Base-by-base conservation (phyloP, 2,888 invertebrate species). In the Dione vanillae region DNA sequence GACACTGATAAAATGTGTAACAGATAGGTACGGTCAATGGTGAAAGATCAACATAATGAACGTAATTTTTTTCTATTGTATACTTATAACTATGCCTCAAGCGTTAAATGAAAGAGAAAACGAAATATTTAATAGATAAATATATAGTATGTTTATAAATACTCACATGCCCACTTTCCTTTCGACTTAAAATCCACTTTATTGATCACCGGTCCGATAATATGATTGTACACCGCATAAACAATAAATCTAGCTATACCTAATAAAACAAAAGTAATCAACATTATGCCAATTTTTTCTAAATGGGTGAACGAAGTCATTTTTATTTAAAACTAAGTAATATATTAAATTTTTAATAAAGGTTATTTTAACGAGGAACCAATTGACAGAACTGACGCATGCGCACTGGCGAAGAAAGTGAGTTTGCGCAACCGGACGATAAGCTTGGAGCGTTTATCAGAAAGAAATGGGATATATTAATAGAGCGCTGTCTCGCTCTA, bases 131-230 rank as follows among this genome's bases (percentile, higher is more conserved):
- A 52, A 5, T 3, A 27, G 27, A 27, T 27, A 37, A 5, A 41
- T 65, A 65, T 11, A 41, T n/a, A 65, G 41, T 52, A 14, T 45
- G 14, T 20, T 20, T 40, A 37, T 35, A 2, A 47, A 69, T 72
- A 94, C 96, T 95, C 90, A 97, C 97, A 94, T 88, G 97, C 97
- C 97, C 97, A 97, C 89, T 95, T 94, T 79, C 97, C 97, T 83
- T 95, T 94, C 58, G 95, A 94, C 81, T 94, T 94, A 74, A 96
- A 94, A 87, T 97, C 94, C 70, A 96, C 92, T 78, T 92, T 91
- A 67, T 95, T 85, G 10, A 95, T 79, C 43, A 93, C 84, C 47
- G 95, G 95, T 27, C 95, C 94, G 67, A 95, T 78, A 49, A 95
- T 83, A 73, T 85, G 92, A 27, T 79, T 83, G 75, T 90, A 92